Percentiles rank a stretch among this genome's conserved stretches.
Evolutionary conservation across 1,140 invertebrate species (phyloP).

Genomic region (Phortica variegata): DNA sequence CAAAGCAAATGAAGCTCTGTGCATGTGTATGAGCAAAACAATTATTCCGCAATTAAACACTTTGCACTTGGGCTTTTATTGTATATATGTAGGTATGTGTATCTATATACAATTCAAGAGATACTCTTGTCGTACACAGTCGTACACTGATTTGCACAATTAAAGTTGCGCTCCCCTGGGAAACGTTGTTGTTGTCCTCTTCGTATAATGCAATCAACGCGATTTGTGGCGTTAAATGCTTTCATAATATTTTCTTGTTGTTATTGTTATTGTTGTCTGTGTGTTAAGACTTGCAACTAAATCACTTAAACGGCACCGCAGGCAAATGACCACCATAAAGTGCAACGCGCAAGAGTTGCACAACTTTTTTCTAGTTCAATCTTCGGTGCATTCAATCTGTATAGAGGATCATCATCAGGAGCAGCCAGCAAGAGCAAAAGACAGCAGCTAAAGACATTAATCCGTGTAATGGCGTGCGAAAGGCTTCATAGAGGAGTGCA

Average conservation of each 20-base stretch:
- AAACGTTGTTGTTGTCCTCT: background rate
- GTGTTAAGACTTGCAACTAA: slow-evolving; percentile 26
- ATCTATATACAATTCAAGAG: background rate
- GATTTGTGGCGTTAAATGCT: slow-evolving; percentile 9
- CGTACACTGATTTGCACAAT: slow-evolving; percentile 13
- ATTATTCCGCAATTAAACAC: slow-evolving; percentile 56
- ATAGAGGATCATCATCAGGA: too few species aligned
- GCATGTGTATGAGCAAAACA: slow-evolving; percentile 54
- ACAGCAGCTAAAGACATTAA: too few species aligned
- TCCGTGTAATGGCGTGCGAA: too few species aligned
- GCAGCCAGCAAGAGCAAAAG: too few species aligned
- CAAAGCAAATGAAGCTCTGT: slow-evolving; percentile 36
- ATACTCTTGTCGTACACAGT: slow-evolving; percentile 32
- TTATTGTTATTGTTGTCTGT: too few species aligned
- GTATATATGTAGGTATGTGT: background rate
- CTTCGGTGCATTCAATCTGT: too few species aligned
- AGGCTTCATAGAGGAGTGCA: too few species aligned
- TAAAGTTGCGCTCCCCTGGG: slow-evolving; percentile 21
- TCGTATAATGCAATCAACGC: slow-evolving; percentile 16
- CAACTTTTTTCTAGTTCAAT: too few species aligned
- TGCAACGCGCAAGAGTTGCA: slow-evolving; percentile 28
- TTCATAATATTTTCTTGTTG: too few species aligned
- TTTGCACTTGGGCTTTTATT: slow-evolving; percentile 37
- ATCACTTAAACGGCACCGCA: slow-evolving; percentile 51
- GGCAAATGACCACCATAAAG: slow-evolving; percentile 52